A percentile compares a stretch with the other conserved stretches of the same genome.
phyloP scores from a whole-genome alignment of 2,797 vertebrate genomes.

The Anniella stebbinsi region DNA sequence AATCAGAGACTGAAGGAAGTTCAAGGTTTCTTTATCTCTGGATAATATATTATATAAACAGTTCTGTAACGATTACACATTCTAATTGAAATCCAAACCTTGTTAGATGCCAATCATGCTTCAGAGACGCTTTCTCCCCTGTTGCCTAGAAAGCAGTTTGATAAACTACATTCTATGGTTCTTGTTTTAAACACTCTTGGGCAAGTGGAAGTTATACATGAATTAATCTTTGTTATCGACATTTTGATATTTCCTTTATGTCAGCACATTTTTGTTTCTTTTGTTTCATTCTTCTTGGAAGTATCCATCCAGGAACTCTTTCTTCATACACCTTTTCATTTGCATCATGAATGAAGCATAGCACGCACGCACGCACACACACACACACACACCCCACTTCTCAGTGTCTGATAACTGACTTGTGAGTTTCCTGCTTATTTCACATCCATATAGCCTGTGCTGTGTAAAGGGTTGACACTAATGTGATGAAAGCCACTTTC shows the following conservation, averaged over 20 bases:
- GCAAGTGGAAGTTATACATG: slow-evolving; percentile 40
- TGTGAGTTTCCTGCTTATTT: slow-evolving; percentile 25
- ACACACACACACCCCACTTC: not conserved
- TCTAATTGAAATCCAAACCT: not conserved
- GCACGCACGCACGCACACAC: not conserved
- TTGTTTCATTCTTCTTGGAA: slow-evolving; percentile 45
- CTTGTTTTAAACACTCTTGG: slow-evolving; percentile 49
- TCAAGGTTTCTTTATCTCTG: not conserved
- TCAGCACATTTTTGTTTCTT: slow-evolving; percentile 59
- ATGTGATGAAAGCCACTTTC: slow-evolving; percentile 32
- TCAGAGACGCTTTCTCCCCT: not conserved
- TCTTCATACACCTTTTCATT: slow-evolving; percentile 47
- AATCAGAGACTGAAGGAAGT: not conserved
- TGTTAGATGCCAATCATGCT: not conserved
- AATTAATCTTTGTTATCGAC: slow-evolving; percentile 61
- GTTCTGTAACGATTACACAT: not conserved
- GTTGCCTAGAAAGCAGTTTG: slow-evolving; percentile 18
- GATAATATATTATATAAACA: not conserved
- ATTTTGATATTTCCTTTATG: slow-evolving; percentile 69
- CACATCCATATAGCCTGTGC: not conserved
- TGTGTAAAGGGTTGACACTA: not conserved
- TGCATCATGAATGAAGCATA: slow-evolving; percentile 65
- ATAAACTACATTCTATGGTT: slow-evolving; percentile 6
- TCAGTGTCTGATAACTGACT: slow-evolving; percentile 41
- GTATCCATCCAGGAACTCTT: slow-evolving; percentile 41